Conservation (phyloP, 2,113 vertebrate genomes). For the Hydrolagus affinis region DNA sequence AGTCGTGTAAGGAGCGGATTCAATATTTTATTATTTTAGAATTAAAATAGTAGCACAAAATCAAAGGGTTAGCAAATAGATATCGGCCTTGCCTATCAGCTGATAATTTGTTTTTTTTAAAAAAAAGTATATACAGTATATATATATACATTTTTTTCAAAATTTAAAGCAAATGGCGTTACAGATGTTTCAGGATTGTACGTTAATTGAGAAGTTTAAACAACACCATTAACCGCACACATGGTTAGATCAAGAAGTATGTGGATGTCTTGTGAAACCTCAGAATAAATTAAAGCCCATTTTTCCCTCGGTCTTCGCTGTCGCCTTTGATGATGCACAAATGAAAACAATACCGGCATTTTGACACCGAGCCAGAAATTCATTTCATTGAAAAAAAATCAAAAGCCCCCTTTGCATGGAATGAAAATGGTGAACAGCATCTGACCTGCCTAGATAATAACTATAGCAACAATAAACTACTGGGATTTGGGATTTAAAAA, state of each 20-base stretch:
- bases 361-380: neutral
- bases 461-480: neutral
- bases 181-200: neutral
- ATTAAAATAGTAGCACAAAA: neutral
- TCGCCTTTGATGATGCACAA: constrained; percentile 3
- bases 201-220: constrained; percentile 1
- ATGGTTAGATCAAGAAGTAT: neutral
- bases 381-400: too few species aligned
- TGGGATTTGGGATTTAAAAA: neutral
- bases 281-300: constrained; percentile 6
- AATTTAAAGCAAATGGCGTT: too few species aligned
- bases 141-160: too few species aligned
- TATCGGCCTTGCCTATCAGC: too few species aligned
- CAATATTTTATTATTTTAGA: too few species aligned
- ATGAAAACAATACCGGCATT: constrained; percentile 5
- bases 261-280: constrained; percentile 12
- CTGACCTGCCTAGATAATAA: neutral
- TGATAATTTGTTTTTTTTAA: too few species aligned
- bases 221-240: constrained; percentile 1
- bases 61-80: neutral
- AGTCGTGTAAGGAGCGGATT: too few species aligned
- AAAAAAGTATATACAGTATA: too few species aligned
- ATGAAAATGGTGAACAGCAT: neutral
- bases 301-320: constrained; percentile 12
- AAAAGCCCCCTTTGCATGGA: too few species aligned